phyloP scores from a whole-genome alignment of 2,888 invertebrate species.

The Acheta domesticus region DNA sequence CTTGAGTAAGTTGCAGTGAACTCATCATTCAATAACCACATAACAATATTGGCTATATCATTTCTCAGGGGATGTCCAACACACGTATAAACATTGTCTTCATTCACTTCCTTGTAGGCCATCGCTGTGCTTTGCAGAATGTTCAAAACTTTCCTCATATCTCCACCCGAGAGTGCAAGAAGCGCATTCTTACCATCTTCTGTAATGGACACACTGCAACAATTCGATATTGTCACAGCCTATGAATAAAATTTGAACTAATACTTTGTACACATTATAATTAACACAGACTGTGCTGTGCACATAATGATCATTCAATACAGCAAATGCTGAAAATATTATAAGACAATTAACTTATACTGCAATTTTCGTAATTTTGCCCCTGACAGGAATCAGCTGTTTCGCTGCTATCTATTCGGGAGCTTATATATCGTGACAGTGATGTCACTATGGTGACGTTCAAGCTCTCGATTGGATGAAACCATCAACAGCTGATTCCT shows the following conservation, averaged over 20 bases:
- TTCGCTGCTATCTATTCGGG: too few species aligned
- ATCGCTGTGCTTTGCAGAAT: slow-evolving; percentile 94
- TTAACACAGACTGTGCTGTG: background rate
- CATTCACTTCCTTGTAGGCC: slow-evolving; percentile 83
- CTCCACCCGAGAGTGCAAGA: slow-evolving; percentile 85
- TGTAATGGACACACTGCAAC: slow-evolving; percentile 69
- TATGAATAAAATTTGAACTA: background rate
- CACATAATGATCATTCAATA: too few species aligned
- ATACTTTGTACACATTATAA: too few species aligned
- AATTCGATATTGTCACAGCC: background rate
- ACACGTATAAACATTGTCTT: slow-evolving; percentile 90
- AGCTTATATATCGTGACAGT: too few species aligned
- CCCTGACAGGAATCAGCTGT: too few species aligned
- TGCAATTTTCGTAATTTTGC: too few species aligned
- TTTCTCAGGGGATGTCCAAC: slow-evolving; percentile 91
- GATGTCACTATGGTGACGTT: too few species aligned
- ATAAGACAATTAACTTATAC: too few species aligned
- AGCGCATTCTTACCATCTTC: slow-evolving; percentile 88
- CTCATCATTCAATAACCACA: slow-evolving; percentile 77
- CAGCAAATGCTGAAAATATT: too few species aligned
- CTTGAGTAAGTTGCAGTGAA: slow-evolving; percentile 72
- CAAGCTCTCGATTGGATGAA: too few species aligned
- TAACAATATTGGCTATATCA: slow-evolving; percentile 84
- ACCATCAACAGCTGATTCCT: too few species aligned
- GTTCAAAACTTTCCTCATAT: slow-evolving; percentile 97